phyloP scores from a whole-genome alignment of 2,888 invertebrate species.

The Acrocera orbiculus region DNA sequence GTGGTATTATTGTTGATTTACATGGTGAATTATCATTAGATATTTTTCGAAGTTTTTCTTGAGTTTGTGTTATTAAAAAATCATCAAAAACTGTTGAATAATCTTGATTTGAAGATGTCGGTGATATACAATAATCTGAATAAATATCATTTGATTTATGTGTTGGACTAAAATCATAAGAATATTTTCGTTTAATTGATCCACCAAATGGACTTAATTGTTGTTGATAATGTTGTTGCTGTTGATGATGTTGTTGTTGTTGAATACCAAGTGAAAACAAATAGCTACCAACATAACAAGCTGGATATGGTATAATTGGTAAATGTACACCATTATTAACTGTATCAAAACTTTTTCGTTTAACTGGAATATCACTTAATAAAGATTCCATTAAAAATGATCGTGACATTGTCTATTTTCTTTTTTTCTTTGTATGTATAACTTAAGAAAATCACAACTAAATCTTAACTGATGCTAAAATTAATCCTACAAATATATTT shows the following conservation, averaged over 20 bases:
- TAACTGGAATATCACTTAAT: slow-evolving; percentile 43
- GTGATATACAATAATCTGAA: slow-evolving; percentile 23
- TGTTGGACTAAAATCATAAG: slow-evolving; percentile 5
- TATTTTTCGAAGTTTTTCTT: slow-evolving; percentile 23
- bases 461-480: too few species aligned
- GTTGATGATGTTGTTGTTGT: slow-evolving; percentile 32
- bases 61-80: slow-evolving; percentile 17
- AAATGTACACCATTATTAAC: slow-evolving; percentile 25
- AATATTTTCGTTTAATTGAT: slow-evolving; percentile 18
- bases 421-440: not conserved
- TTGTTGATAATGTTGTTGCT: slow-evolving; percentile 16
- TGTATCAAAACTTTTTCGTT: slow-evolving; percentile 19
- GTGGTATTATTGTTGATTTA: slow-evolving; percentile 18
- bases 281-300: slow-evolving; percentile 44
- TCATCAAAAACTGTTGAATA: slow-evolving; percentile 20
- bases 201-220: slow-evolving; percentile 11
- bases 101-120: slow-evolving; percentile 18
- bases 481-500: too few species aligned
- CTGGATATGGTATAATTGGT: slow-evolving; percentile 43
- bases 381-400: slow-evolving; percentile 68
- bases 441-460: slow-evolving; percentile 1
- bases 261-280: slow-evolving; percentile 45
- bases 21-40: slow-evolving; percentile 9
- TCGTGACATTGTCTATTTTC: slow-evolving; percentile 45
- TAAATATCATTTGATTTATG: not conserved